phyloP scores from a whole-genome alignment of 2,113 vertebrate species.

The Canis aureus region DNA sequence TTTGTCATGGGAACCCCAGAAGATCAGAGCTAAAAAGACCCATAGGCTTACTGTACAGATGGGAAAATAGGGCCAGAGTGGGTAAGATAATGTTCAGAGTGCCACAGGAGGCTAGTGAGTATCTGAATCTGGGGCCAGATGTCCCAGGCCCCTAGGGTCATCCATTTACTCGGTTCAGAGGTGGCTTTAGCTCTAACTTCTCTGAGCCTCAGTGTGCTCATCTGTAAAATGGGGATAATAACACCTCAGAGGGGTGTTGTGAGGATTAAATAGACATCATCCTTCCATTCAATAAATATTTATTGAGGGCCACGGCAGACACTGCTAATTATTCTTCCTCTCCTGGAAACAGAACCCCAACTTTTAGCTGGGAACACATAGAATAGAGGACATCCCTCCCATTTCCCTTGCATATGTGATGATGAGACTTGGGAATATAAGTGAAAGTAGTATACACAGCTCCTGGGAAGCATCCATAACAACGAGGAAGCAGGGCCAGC shows the following conservation, averaged over 20 bases:
- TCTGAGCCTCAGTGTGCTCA: background rate
- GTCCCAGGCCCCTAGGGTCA: background rate
- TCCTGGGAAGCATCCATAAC: background rate
- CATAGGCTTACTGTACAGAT: fast-evolving
- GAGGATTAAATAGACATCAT: background rate
- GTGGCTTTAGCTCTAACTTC: background rate
- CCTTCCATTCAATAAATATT: background rate
- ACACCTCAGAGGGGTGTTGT: background rate
- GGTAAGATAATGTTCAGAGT: background rate
- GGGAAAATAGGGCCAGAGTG: background rate
- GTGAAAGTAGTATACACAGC: background rate
- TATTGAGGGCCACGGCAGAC: background rate
- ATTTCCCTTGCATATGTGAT: background rate
- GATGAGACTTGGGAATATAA: background rate
- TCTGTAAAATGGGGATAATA: background rate
- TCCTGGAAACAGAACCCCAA: background rate
- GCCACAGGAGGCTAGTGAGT: background rate
- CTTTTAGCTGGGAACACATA: background rate
- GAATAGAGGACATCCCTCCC: background rate
- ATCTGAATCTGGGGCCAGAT: too few relatives aligned
- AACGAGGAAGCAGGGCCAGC: background rate
- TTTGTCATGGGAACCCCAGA: background rate
- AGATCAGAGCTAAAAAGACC: background rate
- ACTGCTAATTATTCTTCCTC: background rate
- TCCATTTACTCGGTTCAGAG: background rate